Base-by-base conservation (phyloP, 2,113 vertebrate genomes). In the Alligator mississippiensis region DNA sequence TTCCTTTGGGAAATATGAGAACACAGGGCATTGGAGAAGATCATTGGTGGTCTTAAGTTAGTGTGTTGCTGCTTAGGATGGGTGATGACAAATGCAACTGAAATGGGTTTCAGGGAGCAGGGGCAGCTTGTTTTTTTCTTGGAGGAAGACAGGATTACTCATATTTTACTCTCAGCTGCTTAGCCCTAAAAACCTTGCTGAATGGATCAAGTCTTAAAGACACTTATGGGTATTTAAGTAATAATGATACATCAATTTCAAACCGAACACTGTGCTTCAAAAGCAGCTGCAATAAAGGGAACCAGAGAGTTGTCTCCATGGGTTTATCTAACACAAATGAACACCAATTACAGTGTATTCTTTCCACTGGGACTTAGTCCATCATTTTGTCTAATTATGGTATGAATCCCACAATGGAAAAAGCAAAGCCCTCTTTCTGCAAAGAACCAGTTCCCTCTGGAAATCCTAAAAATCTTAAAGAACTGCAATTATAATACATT, bases 341-440 rank as follows among this genome's bases (percentile, higher is more conserved):
- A 87, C 94, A 91, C 96, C 93, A 97, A 95, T 97, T 98, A 97
- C 82, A 91, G 68, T 77, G 80, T 75, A 38, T 82, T 94, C 89
- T 96, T 95, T 95, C 95, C 85, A 78, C 62, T 86, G 90, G 91
- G 94, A 77, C 88, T 96, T 94, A 94, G 63, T 84, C 58, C 61
- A 97, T 95, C 86, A 82, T 96, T 98, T 96, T 97, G 96, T 97
- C 96, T 97, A 97, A 97, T 98, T 97, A 95, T 93, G 88, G 84
- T 86, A 57, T 82, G 91, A 96, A 95, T 96, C 70, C 81, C 89
- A 93, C 94, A 95, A 34, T 94, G 92, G 88, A 96, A 83, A 97
- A 96, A 96, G 5, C n/a, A 97, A 96, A 96, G 5, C n/a, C 21
- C 81, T 76, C 90, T 68, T 88, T 92, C 87, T 96, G 61, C 91